These are phyloP conservation scores for Enhydra lutris DNA, from an alignment of 2,113 vertebrate species.

Conservation along the genomic window DNA sequence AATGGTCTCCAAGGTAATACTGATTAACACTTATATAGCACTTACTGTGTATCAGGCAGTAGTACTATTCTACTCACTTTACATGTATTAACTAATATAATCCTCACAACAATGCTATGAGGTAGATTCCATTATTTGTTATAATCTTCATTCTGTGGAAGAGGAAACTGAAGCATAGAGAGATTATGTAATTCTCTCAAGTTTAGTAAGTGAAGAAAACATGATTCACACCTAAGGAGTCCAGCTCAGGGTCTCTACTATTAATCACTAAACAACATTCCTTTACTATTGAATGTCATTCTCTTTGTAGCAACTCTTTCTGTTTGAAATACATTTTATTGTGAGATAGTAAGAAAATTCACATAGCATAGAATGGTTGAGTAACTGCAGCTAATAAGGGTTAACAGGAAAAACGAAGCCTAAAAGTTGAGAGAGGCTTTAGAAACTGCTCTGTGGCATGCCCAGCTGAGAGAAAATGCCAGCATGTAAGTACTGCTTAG, in stretches of 20 bases:
- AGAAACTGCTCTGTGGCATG: background rate
- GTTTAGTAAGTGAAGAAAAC: background rate
- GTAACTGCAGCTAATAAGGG: background rate
- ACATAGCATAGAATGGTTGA: background rate
- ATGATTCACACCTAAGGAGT: background rate
- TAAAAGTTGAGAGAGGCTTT: background rate
- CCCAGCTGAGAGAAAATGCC: background rate
- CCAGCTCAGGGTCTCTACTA: background rate
- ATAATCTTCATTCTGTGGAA: background rate
- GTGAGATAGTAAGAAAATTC: background rate
- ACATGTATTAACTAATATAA: background rate
- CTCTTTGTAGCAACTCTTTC: background rate
- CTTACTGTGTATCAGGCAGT: background rate
- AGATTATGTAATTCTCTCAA: background rate
- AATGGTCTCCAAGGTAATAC: background rate
- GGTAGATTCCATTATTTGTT: background rate
- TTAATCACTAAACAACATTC: background rate
- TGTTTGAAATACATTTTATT: background rate
- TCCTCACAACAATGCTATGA: background rate
- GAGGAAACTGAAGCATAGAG: background rate
- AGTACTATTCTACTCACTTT: background rate
- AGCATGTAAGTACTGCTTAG: background rate
- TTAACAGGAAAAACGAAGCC: background rate
- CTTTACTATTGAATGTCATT: background rate
- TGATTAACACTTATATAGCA: background rate